Evolutionary conservation across 2,888 invertebrate species (phyloP).

Genomic region (Amblyteles armatorius): DNA sequence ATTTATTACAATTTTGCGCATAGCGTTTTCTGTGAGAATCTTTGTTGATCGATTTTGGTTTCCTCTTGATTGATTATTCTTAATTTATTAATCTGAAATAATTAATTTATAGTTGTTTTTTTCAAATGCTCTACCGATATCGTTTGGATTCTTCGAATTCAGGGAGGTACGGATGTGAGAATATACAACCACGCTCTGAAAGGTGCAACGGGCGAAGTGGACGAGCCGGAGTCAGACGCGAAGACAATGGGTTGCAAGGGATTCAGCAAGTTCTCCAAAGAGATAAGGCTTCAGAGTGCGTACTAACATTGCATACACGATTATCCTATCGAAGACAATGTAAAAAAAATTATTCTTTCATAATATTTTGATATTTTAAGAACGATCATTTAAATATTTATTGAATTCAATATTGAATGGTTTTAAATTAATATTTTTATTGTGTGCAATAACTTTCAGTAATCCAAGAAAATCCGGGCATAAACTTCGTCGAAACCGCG

Average conservation of each 20-base stretch:
- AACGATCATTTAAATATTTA: background rate
- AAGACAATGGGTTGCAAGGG: slow-evolving; percentile 66
- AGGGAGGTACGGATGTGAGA: slow-evolving; percentile 77
- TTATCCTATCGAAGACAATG: background rate
- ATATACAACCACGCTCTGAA: slow-evolving; percentile 43
- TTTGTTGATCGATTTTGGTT: too few relatives aligned
- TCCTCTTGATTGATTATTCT: background rate
- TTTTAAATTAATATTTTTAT: background rate
- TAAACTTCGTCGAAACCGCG: slow-evolving; percentile 83
- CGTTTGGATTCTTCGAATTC: slow-evolving; percentile 36
- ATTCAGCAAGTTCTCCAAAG: slow-evolving; percentile 82
- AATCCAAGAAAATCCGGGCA: slow-evolving; percentile 76
- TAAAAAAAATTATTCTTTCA: background rate
- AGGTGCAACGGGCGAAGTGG: background rate
- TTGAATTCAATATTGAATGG: background rate
- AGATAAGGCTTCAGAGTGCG: slow-evolving; percentile 81
- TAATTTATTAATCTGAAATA: background rate
- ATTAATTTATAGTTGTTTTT: background rate
- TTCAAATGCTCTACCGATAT: background rate
- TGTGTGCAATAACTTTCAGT: slow-evolving; percentile 70
- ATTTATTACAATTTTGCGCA: too few relatives aligned
- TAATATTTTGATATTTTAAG: background rate
- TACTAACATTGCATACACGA: slow-evolving; percentile 12
- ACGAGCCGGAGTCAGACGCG: background rate
- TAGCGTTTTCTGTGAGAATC: too few relatives aligned